Conservation (phyloP, 1,140 invertebrate genomes). For the Campoletis sonorensis region DNA sequence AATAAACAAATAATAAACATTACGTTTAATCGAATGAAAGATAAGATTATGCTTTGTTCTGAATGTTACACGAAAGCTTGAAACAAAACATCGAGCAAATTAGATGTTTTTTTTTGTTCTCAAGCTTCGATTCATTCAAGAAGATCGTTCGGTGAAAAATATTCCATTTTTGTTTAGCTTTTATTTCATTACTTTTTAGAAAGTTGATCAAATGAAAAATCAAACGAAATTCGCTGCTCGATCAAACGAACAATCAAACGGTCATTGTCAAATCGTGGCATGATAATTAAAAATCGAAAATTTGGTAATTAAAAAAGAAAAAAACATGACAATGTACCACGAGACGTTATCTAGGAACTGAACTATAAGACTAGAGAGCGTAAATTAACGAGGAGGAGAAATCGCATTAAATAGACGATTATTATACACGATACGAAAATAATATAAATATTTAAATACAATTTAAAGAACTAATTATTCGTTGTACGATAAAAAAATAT, state of each 20-base stretch:
- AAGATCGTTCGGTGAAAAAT: not conserved
- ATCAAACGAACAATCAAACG: conserved; percentile 30
- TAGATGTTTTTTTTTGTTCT: not conserved
- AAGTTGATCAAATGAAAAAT: conserved; percentile 16
- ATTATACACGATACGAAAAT: conserved; percentile 42
- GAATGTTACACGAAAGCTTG: not conserved
- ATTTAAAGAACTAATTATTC: conserved; percentile 50
- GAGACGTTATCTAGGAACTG: conserved; percentile 36
- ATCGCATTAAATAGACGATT: conserved; percentile 21
- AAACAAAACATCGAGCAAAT: not conserved
- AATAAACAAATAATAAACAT: not conserved
- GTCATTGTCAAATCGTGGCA: not conserved
- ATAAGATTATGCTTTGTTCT: not conserved
- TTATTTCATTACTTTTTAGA: not conserved
- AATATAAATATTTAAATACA: conserved; percentile 46
- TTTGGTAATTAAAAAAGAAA: not conserved
- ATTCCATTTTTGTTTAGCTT: not conserved
- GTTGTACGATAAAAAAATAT: conserved; percentile 42
- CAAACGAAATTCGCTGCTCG: conserved; percentile 22
- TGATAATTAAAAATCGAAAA: not conserved
- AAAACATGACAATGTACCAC: conserved; percentile 22
- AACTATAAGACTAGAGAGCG: conserved; percentile 27
- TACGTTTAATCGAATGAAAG: not conserved
- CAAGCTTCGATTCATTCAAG: not conserved
- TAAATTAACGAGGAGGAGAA: conserved; percentile 20